Base-by-base conservation (phyloP, 2,888 invertebrate genomes). In the Drosophila mettleri region DNA sequence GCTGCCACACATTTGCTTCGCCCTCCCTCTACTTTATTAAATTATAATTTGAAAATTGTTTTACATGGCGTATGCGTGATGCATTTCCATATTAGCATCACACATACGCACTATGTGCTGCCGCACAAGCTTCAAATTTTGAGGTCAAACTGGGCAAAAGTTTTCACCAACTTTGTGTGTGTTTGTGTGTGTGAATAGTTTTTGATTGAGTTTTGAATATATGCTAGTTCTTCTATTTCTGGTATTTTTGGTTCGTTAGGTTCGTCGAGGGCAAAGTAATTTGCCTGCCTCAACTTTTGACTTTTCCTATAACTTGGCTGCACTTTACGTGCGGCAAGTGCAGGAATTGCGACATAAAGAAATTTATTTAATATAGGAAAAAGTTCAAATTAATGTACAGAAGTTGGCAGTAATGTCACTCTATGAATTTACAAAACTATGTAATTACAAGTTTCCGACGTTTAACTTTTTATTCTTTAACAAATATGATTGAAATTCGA, bases 151-250 rank as follows among this genome's bases (percentile, higher is more conserved):
- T 69, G 59, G 71, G 58, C 63, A 61, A 65, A 65, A 81, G 68
- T 76, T 74, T 63, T 36, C 24, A 20, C 48, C 33, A 81, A 76
- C 66, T 78, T 59, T 68, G 14, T 75, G 74, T 55, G 62, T 62
- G 64, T 75, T 57, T 73, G 77, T 57, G 60, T 61, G 64, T 78
- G 65, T 71, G 54, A 74, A 74, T 74, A 80, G 77, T 82, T 85
- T 81, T 78, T 82, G 85, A 82, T 82, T 82, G 75, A 85, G 86
- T 82, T 69, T 45, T 41, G 62, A 62, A 46, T 16, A 38, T n/a
- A 49, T 34, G 20, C 5, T 18, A 34, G 39, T 16, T 20, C 33
- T 38, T 33, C 45, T 39, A 55, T 52, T 46, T 46, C 52, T 45
- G 20, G 8, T 52, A 39, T 58, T 34, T 68, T 69, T 61, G 63